Evolutionary conservation across 2,797 vertebrate species (phyloP), one percentile per base, ranked within the genome.

Genomic region (Thamnophis elegans): DNA sequence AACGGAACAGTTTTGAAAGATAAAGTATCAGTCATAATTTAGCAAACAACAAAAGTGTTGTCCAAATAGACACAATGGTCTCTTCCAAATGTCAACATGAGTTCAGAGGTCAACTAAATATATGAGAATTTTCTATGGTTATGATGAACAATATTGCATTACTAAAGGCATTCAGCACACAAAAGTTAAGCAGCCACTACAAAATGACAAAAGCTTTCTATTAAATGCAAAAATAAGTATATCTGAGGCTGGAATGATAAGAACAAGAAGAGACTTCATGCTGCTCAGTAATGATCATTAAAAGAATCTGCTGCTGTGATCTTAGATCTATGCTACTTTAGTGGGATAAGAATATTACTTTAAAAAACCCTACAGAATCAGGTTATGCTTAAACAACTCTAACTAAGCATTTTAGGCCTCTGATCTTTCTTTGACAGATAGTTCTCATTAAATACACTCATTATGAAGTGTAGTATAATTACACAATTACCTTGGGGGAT

Each of bases 131-230:
- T 73, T 62, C 93, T 93, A 68, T n/a, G 93, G 95, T 93, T 3
- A 51, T 51, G 95, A 90, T 5, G 1, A 87, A 88, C 86, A 90
- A 53, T 55, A 47, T 42, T 86, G 91, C 20, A 91, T 60, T 0
- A 0, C 54, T 94, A 87, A 89, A 68, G 62, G 85, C 42, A 14
- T 94, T 94, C 10, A 91, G 89, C 90, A 58, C 8, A 36, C 73
- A 94, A 92, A 94, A 93, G 65, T n/a, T 95, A 87, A 95, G 85
- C 73, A 87, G 90, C 1, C 28, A 68, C 91, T 87, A 93, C 53
- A 89, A 95, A 82, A 95, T 94, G 88, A 94, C 12, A 92, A 32
- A 91, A 95, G 94, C 87, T 95, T 95, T 94, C 56, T 95, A 90
- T 95, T 88, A 93, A 94, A 94, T 96, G 56, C 78, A 68, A 92